Percentiles rank a stretch among this genome's conserved stretches.
phyloP scores from a whole-genome alignment of 2,888 invertebrate genomes.

The Cephonodes hylas region DNA sequence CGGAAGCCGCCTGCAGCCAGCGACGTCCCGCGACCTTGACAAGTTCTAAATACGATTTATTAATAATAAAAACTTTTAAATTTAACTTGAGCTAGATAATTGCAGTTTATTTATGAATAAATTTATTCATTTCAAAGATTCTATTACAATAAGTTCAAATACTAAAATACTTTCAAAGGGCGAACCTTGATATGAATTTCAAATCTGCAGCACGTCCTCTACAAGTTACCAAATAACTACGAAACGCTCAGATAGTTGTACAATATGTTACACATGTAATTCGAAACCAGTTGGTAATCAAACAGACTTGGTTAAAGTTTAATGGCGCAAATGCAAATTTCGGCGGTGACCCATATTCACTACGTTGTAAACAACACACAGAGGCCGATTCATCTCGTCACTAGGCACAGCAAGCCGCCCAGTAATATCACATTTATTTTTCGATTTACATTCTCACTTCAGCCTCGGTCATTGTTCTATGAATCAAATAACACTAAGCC shows the following conservation, averaged over 20 bases:
- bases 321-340: slow-evolving; percentile 50
- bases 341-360: slow-evolving; percentile 48
- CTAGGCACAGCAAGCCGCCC: background rate
- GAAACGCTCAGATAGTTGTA: slow-evolving; percentile 17
- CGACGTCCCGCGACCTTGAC: too few relatives aligned
- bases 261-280: slow-evolving; percentile 15
- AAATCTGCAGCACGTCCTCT: background rate
- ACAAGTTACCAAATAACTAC: background rate
- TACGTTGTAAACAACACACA: background rate
- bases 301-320: slow-evolving; percentile 19
- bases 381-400: slow-evolving; percentile 5
- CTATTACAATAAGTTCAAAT: too few relatives aligned
- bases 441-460: background rate
- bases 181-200: too few relatives aligned
- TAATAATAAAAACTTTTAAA: too few relatives aligned
- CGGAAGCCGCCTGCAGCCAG: too few relatives aligned
- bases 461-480: background rate
- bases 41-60: too few relatives aligned
- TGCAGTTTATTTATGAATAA: too few relatives aligned
- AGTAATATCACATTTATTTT: background rate
- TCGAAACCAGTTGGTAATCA: slow-evolving; percentile 14
- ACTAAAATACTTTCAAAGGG: too few relatives aligned
- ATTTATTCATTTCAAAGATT: too few relatives aligned
- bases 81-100: too few relatives aligned
- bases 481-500: background rate